These are phyloP conservation scores for Cydia splendana DNA, from an alignment of 1,140 invertebrate species.

Conservation along the genomic window DNA sequence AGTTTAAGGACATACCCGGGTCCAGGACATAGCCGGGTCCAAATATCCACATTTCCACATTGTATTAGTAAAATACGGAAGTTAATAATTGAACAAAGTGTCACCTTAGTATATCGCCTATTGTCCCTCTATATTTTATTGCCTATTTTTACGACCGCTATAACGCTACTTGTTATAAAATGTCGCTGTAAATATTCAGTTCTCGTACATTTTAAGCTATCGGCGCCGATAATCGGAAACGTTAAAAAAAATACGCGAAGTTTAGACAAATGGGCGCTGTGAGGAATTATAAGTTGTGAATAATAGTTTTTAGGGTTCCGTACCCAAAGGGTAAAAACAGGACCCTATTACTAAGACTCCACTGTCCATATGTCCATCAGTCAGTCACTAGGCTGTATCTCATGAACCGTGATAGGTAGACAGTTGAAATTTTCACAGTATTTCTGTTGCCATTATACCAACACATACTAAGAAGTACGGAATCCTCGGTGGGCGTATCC, in stretches of 20 bases:
- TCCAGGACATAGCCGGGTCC: too few relatives aligned
- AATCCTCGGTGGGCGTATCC: too few relatives aligned
- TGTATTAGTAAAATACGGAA: neutral
- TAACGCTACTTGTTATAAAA: slow-evolving; percentile 3
- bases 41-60: too few relatives aligned
- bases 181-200: neutral
- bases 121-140: neutral
- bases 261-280: neutral
- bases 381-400: too few relatives aligned
- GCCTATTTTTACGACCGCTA: neutral
- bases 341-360: too few relatives aligned
- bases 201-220: slow-evolving; percentile 14
- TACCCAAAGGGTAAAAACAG: neutral
- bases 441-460: too few relatives aligned
- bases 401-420: too few relatives aligned
- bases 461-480: too few relatives aligned
- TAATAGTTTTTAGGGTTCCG: neutral
- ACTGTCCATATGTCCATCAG: too few relatives aligned
- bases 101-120: neutral
- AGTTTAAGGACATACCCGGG: too few relatives aligned
- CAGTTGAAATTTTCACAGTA: too few relatives aligned
- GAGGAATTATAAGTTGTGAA: neutral
- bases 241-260: neutral
- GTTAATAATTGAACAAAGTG: neutral
- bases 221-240: neutral